A percentile compares a stretch with the other conserved stretches of the same genome.
Evolutionary conservation across 2,113 vertebrate genomes (phyloP).

Genomic region (Oxyura jamaicensis): DNA sequence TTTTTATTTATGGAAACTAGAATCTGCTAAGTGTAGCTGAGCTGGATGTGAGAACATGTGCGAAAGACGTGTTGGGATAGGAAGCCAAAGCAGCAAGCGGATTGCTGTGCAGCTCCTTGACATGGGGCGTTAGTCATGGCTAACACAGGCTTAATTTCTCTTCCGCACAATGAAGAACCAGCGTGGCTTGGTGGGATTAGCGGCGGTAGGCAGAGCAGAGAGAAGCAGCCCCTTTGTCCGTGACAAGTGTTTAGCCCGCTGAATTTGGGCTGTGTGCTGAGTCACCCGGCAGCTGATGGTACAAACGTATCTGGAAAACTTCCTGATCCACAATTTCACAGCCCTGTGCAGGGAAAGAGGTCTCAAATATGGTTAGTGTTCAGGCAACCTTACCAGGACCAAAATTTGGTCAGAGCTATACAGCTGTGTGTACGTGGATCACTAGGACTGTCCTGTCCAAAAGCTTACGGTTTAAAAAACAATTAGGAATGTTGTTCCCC

Average conservation of each 20-base stretch:
- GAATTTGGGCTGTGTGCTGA: fast-evolving
- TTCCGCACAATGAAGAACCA: too few species aligned
- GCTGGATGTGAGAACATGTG: neutral
- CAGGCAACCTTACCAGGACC: neutral
- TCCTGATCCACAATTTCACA: neutral
- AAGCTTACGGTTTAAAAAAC: fast-evolving
- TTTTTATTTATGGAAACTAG: slow-evolving; percentile 75
- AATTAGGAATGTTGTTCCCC: fast-evolving
- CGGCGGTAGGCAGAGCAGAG: neutral
- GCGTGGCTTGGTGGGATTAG: neutral
- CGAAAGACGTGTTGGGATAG: neutral
- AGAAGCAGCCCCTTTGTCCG: neutral
- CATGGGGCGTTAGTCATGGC: fast-evolving
- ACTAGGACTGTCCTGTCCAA: neutral
- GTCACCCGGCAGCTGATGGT: neutral
- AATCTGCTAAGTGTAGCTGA: slow-evolving; percentile 16
- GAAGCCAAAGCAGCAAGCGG: neutral
- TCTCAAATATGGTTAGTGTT: fast-evolving
- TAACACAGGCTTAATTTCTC: neutral
- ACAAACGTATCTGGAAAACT: neutral
- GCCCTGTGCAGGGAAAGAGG: fast-evolving
- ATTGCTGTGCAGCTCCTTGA: neutral
- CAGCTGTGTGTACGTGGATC: fast-evolving
- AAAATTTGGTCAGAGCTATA: neutral
- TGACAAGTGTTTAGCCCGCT: fast-evolving